Evolutionary conservation across 2,113 vertebrate species (phyloP).

Genomic region (Sceloporus tristichus): DNA sequence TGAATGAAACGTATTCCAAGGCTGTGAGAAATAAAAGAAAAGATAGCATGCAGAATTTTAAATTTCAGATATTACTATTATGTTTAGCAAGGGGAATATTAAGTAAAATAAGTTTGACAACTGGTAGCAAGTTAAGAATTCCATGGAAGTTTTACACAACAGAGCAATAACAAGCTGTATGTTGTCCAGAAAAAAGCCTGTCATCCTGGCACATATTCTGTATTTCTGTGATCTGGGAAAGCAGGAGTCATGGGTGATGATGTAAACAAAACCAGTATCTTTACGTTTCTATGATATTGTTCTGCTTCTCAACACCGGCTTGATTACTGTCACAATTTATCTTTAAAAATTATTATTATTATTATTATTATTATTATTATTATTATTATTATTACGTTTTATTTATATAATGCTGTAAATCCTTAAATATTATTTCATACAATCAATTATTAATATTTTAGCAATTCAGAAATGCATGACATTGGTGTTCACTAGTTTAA

Average conservation of each 20-base stretch:
- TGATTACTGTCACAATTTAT: not conserved
- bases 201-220: not conserved
- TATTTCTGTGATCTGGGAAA: not conserved
- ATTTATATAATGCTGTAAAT: no score
- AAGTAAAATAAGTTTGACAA: conserved; percentile 12
- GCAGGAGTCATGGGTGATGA: not conserved
- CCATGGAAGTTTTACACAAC: not conserved
- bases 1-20: not conserved
- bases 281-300: not conserved
- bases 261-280: no score
- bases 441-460: not conserved
- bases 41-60: not conserved
- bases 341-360: not conserved
- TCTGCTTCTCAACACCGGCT: not conserved
- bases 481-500: not conserved
- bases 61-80: not conserved
- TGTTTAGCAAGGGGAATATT: not conserved
- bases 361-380: no score
- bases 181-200: not conserved
- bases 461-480: not conserved
- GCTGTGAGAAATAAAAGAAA: not conserved
- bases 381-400: no score
- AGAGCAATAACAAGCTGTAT: not conserved
- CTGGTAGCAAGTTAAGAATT: not conserved
- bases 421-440: not conserved